phyloP scores from a whole-genome alignment of 2,113 vertebrate species.

The Scomber scombrus region DNA sequence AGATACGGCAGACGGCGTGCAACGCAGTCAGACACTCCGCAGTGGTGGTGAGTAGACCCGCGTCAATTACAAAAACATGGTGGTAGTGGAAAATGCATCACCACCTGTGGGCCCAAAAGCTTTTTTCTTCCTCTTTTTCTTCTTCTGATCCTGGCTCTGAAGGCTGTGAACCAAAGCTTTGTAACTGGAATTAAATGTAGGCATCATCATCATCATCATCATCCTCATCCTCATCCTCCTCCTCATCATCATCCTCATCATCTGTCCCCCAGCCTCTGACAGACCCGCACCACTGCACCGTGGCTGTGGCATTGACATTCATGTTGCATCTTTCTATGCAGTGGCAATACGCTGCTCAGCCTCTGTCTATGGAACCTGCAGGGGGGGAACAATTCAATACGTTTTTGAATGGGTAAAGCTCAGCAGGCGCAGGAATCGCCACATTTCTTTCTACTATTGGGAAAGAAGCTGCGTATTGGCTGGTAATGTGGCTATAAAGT shows the following conservation, averaged over 20 bases:
- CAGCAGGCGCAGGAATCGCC: not conserved
- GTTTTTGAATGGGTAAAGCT: constrained; percentile 9
- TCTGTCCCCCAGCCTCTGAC: not conserved
- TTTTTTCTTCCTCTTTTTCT: not conserved
- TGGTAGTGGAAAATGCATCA: constrained; percentile 40
- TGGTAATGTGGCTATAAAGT: constrained; percentile 32
- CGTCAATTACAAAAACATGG: constrained; percentile 36
- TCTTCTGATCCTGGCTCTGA: not conserved
- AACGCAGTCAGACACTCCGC: constrained; percentile 83
- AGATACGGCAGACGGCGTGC: constrained; percentile 90
- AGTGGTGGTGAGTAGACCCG: constrained; percentile 80
- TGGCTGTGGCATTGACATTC: constrained; percentile 71
- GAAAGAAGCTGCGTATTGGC: constrained; percentile 20
- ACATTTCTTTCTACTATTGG: constrained; percentile 17
- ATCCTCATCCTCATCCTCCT: no score
- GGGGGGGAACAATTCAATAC: constrained; percentile 33
- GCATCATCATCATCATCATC: no score
- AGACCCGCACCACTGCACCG: constrained; percentile 48
- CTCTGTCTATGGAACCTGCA: constrained; percentile 60
- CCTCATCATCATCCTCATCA: not conserved
- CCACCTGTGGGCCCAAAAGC: constrained; percentile 69
- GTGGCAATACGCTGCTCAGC: constrained; percentile 49
- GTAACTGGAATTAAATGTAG: not conserved
- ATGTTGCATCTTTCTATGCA: constrained; percentile 68
- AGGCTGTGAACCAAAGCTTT: not conserved